phyloP scores from a whole-genome alignment of 2,888 invertebrate species.

The Drosophila atroscutellata region DNA sequence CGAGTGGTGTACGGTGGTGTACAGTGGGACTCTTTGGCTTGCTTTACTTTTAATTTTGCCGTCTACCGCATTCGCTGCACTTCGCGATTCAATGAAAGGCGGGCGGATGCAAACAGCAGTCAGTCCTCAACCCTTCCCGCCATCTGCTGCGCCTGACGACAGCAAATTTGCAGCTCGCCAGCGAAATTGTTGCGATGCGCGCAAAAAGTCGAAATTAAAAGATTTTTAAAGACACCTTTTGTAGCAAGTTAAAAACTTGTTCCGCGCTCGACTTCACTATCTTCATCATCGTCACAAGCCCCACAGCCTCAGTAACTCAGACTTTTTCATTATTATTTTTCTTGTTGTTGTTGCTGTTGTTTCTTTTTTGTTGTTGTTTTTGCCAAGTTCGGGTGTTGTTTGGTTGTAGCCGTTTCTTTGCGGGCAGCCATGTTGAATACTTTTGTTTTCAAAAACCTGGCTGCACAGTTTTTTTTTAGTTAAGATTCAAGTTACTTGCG shows the following conservation, averaged over 20 bases:
- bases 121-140: constrained; percentile 13
- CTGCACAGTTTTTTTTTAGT: constrained; percentile 38
- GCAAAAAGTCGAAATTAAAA: constrained; percentile 79
- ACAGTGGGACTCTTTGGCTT: constrained; percentile 64
- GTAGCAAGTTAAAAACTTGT: constrained; percentile 81
- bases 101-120: constrained; percentile 75
- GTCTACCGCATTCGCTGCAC: constrained; percentile 80
- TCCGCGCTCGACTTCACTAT: constrained; percentile 68
- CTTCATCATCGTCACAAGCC: constrained; percentile 48
- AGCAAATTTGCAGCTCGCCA: constrained; percentile 78
- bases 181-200: constrained; percentile 40
- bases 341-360: constrained; percentile 37
- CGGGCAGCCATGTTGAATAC: constrained; percentile 82
- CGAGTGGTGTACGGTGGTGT: constrained; percentile 53
- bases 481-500: constrained; percentile 65
- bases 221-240: constrained; percentile 81
- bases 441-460: constrained; percentile 73
- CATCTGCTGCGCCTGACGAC: constrained; percentile 57
- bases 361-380: constrained; percentile 20
- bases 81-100: constrained; percentile 85
- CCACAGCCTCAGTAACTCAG: constrained; percentile 32
- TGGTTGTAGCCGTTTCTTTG: constrained; percentile 59
- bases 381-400: constrained; percentile 32
- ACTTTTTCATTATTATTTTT: constrained; percentile 15
- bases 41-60: constrained; percentile 65